Evolutionary conservation across 2,888 invertebrate genomes (phyloP).

Genomic region (Drosophila histrio): DNA sequence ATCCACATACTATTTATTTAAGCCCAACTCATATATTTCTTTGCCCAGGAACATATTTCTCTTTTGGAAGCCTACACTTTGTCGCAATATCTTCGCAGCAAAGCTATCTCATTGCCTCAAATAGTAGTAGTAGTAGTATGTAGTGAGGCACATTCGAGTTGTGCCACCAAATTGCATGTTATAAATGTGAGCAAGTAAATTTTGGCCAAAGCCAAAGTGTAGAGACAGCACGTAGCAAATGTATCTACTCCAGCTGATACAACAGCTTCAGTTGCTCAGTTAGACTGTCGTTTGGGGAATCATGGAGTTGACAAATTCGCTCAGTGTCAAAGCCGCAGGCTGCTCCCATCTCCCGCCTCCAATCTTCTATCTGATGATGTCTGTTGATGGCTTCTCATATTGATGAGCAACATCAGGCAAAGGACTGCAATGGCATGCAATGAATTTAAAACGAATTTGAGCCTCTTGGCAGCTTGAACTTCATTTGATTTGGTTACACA

Average conservation of each 20-base stretch:
- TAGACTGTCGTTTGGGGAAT: conserved; percentile 58
- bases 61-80: not conserved
- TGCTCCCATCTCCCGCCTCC: not conserved
- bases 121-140: not conserved
- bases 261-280: conserved; percentile 13
- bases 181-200: conserved; percentile 70
- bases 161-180: conserved; percentile 58
- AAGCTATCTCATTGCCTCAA: conserved; percentile 31
- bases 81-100: not conserved
- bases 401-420: conserved; percentile 64
- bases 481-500: conserved; percentile 60
- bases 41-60: not conserved
- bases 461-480: conserved; percentile 27
- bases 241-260: not conserved
- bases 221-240: conserved; percentile 47
- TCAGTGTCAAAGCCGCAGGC: conserved; percentile 45
- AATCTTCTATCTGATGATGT: not conserved
- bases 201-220: conserved; percentile 45
- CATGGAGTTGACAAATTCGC: conserved; percentile 64
- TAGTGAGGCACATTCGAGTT: too few species aligned
- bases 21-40: not conserved
- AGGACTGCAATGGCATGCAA: conserved; percentile 47
- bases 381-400: conserved; percentile 52
- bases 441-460: conserved; percentile 53
- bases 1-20: conserved; percentile 2